Evolutionary conservation across 2,888 invertebrate genomes (phyloP), one percentile per base, ranked within the genome.

Genomic region (Scaptomyza parva): DNA sequence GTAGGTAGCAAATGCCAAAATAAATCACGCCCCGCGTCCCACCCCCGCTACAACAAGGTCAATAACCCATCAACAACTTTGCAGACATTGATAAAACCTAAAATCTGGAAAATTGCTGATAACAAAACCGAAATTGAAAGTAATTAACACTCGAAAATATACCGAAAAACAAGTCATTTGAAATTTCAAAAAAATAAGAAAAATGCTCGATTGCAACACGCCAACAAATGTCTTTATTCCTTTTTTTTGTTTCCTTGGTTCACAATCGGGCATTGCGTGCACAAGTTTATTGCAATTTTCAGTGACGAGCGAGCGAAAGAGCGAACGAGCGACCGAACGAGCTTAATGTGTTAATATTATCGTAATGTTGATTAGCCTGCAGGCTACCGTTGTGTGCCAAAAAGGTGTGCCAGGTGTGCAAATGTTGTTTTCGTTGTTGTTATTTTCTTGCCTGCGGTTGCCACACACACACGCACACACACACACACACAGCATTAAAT

Each of bases 1-100:
- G 35, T 14, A 78, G 82, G 79, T 79, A 78, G 82, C 78, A 67
- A 82, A 66, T 70, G 85, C 62, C 76, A 81, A 70, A 69, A 71
- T 70, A 79, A 64, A 54, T 51, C 52, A n/a, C n/a, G n/a, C n/a
- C n/a, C n/a, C n/a, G n/a, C n/a, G n/a, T n/a, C n/a, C n/a, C 58
- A 66, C 11, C 4, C 28, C 33, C 1, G n/a, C n/a, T 2, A n/a
- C 11, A 14, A 7, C 30, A 12, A 14, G 7, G n/a, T 40, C 54
- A 54, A 60, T 68, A 66, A 64, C 50, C 62, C 64, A 66, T 73
- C 66, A 58, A 69, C 28, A 37, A 3, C 11, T 37, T 17, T 5
- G 14, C 43, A 22, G 11, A 9, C 7, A 28, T 35, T 41, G 9
- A 9, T 12, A 4, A 18, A 33, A 41, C 12, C 5, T 14, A 17